phyloP scores from a whole-genome alignment of 2,113 vertebrate genomes.

The Neomonachus schauinslandi region DNA sequence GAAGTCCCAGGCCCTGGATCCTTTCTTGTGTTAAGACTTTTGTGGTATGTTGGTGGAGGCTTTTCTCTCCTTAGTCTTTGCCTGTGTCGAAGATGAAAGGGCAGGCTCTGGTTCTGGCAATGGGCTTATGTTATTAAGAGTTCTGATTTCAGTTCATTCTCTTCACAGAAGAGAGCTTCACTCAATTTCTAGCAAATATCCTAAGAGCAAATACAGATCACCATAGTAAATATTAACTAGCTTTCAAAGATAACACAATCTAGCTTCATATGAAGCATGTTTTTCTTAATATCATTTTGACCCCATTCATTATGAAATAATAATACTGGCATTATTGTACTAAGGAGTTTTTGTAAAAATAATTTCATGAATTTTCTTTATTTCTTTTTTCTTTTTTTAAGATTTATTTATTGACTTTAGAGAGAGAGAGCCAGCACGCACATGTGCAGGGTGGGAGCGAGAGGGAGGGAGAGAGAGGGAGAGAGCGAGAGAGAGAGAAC shows the following conservation, averaged over 20 bases:
- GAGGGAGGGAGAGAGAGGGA: not conserved
- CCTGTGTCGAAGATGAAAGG: not conserved
- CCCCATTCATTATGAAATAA: not conserved
- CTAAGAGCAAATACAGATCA: not conserved
- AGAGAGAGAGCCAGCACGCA: not conserved
- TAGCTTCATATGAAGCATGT: not conserved
- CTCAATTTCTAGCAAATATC: not conserved
- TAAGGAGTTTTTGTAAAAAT: not conserved
- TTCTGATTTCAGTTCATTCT: constrained; percentile 39
- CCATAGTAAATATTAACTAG: constrained; percentile 6
- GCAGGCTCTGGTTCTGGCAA: not conserved
- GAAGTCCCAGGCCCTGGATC: not conserved
- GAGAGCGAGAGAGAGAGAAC: not conserved
- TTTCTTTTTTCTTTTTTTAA: not conserved
- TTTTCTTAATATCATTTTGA: constrained; percentile 45
- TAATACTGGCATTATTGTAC: not conserved
- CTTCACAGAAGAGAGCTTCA: not conserved
- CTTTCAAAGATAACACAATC: not conserved
- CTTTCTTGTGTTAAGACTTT: not conserved
- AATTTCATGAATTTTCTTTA: constrained; percentile 30
- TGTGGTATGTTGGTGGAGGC: not conserved
- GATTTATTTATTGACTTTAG: not conserved
- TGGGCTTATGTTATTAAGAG: not conserved
- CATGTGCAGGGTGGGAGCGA: not conserved
- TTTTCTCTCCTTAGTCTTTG: not conserved